Percentiles rank a stretch among this genome's conserved stretches.
Conservation (phyloP, 2,113 vertebrate genomes). For the Columba janthina region DNA sequence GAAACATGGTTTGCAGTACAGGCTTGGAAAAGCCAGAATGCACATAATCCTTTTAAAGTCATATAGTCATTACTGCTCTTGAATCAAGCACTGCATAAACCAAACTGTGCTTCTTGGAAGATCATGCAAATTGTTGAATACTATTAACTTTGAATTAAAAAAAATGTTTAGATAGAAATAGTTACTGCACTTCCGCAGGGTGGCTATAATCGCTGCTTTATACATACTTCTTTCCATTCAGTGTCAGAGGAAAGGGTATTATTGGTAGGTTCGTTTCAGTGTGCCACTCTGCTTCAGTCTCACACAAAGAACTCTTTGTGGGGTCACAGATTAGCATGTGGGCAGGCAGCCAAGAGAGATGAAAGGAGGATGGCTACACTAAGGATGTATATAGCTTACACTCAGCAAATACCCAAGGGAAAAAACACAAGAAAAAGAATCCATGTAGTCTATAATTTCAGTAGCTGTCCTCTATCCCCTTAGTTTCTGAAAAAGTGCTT, state of each 20-base stretch:
- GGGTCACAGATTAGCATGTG: slow-evolving; percentile 55
- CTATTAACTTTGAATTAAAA: neutral
- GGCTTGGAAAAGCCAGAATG: slow-evolving; percentile 4
- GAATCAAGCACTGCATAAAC: neutral
- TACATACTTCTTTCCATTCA: slow-evolving; percentile 38
- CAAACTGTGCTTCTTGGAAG: neutral
- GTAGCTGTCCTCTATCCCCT: neutral
- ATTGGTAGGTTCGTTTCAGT: slow-evolving; percentile 49
- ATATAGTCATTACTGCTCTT: neutral
- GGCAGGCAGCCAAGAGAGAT: slow-evolving; percentile 49
- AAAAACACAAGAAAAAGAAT: neutral
- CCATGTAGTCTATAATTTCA: neutral
- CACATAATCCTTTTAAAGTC: neutral
- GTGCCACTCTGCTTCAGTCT: neutral
- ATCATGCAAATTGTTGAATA: neutral
- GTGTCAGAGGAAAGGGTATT: slow-evolving; percentile 37
- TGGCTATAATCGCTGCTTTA: neutral
- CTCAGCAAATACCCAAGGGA: neutral
- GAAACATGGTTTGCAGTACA: neutral
- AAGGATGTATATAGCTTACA: slow-evolving; percentile 51
- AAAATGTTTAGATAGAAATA: neutral
- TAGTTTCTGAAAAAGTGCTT: neutral
- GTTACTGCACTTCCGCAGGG: neutral
- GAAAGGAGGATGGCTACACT: slow-evolving; percentile 47
- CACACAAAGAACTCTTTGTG: slow-evolving; percentile 60